Conservation (phyloP, 2,888 invertebrate species). For the Timandra comae region DNA sequence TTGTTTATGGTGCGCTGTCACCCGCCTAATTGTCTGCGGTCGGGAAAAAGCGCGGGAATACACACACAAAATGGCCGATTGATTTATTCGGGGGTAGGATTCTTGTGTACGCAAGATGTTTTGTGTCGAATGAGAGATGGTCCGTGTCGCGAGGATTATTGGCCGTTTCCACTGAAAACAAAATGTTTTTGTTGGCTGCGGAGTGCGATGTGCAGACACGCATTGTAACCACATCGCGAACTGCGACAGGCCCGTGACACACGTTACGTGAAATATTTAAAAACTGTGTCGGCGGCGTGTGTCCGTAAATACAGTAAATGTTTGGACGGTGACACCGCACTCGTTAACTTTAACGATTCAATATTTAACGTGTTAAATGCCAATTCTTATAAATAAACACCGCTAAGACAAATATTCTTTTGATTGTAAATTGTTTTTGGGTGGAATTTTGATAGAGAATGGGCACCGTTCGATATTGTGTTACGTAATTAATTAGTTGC, state of each 20-base stretch:
- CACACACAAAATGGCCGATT: slow-evolving; percentile 55
- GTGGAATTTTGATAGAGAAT: slow-evolving; percentile 18
- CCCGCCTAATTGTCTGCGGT: slow-evolving; percentile 61
- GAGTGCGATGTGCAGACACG: slow-evolving; percentile 22
- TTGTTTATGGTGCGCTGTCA: slow-evolving; percentile 65
- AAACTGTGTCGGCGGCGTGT: slow-evolving; percentile 13
- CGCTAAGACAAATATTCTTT: slow-evolving; percentile 31
- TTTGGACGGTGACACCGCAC: slow-evolving; percentile 33
- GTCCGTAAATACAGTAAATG: slow-evolving; percentile 33
- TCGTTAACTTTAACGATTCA: slow-evolving; percentile 34
- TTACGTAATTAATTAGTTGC: slow-evolving; percentile 15
- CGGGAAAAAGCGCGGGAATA: slow-evolving; percentile 56
- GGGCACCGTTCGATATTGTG: slow-evolving; percentile 15
- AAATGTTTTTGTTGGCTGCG: slow-evolving; percentile 64
- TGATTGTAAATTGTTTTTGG: slow-evolving; percentile 20
- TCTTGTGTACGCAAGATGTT: slow-evolving; percentile 69
- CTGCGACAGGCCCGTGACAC: slow-evolving; percentile 1
- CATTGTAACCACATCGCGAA: slow-evolving; percentile 8
- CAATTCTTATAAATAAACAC: slow-evolving; percentile 34
- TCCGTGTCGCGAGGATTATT: slow-evolving; percentile 48
- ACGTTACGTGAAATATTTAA: slow-evolving; percentile 4
- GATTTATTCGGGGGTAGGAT: slow-evolving; percentile 56
- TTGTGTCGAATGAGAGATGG: slow-evolving; percentile 62
- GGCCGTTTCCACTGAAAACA: slow-evolving; percentile 22
- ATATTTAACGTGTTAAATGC: slow-evolving; percentile 35